Evolutionary conservation across 2,888 invertebrate genomes (phyloP).

Genomic region (Eledone cirrhosa): DNA sequence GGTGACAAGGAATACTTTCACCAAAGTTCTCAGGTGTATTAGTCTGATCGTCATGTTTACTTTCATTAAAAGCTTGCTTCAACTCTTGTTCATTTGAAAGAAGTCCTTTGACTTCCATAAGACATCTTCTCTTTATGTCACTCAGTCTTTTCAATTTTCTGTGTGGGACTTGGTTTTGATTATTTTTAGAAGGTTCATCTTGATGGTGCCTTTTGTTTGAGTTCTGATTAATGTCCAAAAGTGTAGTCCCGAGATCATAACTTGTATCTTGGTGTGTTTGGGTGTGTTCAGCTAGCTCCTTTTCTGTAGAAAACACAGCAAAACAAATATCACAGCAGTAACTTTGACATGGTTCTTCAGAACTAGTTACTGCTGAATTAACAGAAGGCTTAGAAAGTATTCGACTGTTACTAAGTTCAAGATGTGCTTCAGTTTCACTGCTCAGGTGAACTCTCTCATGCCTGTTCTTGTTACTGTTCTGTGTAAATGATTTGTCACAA

Average conservation of each 20-base stretch:
- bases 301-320: conserved; percentile 2
- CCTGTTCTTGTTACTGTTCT: conserved; percentile 21
- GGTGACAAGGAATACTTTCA: neutral
- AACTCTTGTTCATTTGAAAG: too few relatives aligned
- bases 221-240: neutral
- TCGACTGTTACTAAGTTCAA: too few relatives aligned
- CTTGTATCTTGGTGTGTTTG: neutral
- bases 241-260: neutral
- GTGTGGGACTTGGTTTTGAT: neutral
- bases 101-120: too few relatives aligned
- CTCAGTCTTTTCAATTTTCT: too few relatives aligned
- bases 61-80: neutral
- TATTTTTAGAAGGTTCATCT: neutral
- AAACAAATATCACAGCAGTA: neutral
- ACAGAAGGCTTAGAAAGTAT: neutral
- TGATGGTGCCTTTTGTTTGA: neutral
- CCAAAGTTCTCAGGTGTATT: too few relatives aligned
- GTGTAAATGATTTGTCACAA: conserved; percentile 24
- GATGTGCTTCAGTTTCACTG: neutral
- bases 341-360: neutral
- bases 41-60: neutral
- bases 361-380: neutral
- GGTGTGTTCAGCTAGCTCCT: neutral
- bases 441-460: conserved; percentile 9
- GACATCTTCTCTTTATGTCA: too few relatives aligned